phyloP scores from a whole-genome alignment of 1,140 invertebrate genomes.

The Trinorchestia longiramus region DNA sequence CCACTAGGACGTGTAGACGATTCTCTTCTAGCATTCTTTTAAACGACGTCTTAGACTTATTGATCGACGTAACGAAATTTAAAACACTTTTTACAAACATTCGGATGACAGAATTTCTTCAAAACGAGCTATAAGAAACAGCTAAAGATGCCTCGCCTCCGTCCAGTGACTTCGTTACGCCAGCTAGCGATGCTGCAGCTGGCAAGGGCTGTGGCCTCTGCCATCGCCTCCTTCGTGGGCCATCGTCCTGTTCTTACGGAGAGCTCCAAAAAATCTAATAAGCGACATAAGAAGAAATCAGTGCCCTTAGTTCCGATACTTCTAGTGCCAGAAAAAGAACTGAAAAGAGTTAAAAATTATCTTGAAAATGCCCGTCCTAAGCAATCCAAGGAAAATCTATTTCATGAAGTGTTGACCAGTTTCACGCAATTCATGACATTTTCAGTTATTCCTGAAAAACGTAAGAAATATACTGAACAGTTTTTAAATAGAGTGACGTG shows the following conservation, averaged over 20 bases:
- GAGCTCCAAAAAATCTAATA: not conserved
- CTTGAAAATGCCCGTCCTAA: constrained; percentile 37
- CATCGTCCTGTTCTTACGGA: not conserved
- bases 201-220: not conserved
- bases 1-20: not conserved
- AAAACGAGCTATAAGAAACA: not conserved
- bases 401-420: constrained; percentile 42
- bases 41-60: not conserved
- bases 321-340: constrained; percentile 33
- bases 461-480: constrained; percentile 15
- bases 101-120: not conserved
- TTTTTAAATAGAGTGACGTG: constrained; percentile 57
- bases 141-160: not conserved
- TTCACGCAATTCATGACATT: constrained; percentile 34
- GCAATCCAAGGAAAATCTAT: constrained; percentile 35
- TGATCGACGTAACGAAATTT: not conserved
- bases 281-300: constrained; percentile 11
- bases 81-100: not conserved
- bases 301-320: not conserved
- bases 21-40: not conserved
- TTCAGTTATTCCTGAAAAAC: not conserved
- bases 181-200: not conserved
- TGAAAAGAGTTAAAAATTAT: not conserved
- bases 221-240: not conserved
- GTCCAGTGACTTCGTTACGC: not conserved